phyloP scores from a whole-genome alignment of 2,888 invertebrate genomes.

The Tachina grossa region DNA sequence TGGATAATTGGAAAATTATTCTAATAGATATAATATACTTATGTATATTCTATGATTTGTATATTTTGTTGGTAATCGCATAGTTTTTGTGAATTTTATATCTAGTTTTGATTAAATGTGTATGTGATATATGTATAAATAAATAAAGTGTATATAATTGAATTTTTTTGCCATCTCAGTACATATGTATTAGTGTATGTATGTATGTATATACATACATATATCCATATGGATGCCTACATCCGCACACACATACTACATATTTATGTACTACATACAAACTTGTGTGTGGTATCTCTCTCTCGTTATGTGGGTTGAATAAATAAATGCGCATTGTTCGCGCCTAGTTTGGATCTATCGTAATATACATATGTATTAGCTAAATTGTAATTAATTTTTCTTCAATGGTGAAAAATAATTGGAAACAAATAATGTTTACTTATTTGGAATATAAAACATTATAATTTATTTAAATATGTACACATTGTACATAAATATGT shows the following conservation, averaged over 20 bases:
- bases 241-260: not conserved
- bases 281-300: not conserved
- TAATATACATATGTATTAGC: not conserved
- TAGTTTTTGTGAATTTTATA: not conserved
- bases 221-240: not conserved
- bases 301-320: constrained; percentile 16
- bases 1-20: constrained; percentile 14
- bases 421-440: no score
- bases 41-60: not conserved
- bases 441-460: not conserved
- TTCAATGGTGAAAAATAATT: not conserved
- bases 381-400: constrained; percentile 4
- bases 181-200: not conserved
- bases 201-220: not conserved
- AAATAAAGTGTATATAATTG: constrained; percentile 5
- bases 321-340: constrained; percentile 1
- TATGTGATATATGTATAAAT: not conserved
- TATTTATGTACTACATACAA: not conserved
- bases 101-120: not conserved
- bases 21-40: not conserved
- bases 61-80: not conserved
- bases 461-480: not conserved
- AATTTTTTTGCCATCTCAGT: constrained; percentile 4
- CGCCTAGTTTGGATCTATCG: not conserved
- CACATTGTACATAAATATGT: not conserved